Evolutionary conservation across 2,888 invertebrate genomes (phyloP).

Genomic region (Congeria kusceri): DNA sequence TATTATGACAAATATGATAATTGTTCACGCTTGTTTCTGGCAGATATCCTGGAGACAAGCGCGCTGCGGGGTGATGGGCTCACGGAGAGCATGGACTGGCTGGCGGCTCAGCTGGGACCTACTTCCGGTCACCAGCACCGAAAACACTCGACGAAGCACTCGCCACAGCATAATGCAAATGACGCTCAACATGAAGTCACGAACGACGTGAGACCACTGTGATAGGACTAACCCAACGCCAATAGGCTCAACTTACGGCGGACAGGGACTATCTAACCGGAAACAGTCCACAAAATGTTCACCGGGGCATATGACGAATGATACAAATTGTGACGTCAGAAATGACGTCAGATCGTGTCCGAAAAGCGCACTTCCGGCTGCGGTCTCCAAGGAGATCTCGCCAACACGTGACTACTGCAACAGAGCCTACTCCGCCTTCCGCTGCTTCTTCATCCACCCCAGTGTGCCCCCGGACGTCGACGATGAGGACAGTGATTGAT

Average conservation of each 20-base stretch:
- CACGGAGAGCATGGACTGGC: constrained; percentile 78
- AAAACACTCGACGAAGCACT: constrained; percentile 20
- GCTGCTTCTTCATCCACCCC: constrained; percentile 78
- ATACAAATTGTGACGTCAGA: constrained; percentile 1
- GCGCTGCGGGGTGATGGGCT: constrained; percentile 78
- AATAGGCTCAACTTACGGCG: no score
- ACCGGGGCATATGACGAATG: not conserved
- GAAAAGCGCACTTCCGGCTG: no score
- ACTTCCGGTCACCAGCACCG: constrained; percentile 51
- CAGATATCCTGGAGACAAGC: constrained; percentile 79
- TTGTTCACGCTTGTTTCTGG: constrained; percentile 20
- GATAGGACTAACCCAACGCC: constrained; percentile 6
- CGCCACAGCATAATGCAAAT: constrained; percentile 5
- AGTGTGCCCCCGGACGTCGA: constrained; percentile 53
- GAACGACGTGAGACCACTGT: constrained; percentile 16
- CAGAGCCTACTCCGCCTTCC: constrained; percentile 78
- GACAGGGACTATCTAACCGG: not conserved
- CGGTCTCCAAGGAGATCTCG: constrained; percentile 50
- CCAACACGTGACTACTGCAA: constrained; percentile 75
- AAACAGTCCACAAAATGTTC: not conserved
- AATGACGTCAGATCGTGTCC: constrained; percentile 16
- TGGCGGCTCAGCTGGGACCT: constrained; percentile 76
- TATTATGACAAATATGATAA: no score
- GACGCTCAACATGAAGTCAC: not conserved
- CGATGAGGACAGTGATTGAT: constrained; percentile 17